Evolutionary conservation across 1,140 invertebrate species (phyloP).

Genomic region (Globodera rostochiensis): DNA sequence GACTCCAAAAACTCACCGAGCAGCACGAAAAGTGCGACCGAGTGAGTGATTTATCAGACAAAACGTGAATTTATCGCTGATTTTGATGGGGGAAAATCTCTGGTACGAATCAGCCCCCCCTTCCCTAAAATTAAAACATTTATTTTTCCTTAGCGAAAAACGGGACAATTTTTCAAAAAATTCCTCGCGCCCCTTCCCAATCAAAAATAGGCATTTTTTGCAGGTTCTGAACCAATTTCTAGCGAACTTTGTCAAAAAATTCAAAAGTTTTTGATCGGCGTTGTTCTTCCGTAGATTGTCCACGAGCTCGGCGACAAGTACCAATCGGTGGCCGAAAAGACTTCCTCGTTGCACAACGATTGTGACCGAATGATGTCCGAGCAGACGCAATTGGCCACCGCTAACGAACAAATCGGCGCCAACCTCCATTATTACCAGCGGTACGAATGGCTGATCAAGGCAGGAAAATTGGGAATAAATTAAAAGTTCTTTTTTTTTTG

Average conservation of each 20-base stretch:
- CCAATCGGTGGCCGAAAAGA: conserved; percentile 56
- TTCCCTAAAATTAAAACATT: too few relatives aligned
- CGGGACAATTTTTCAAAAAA: too few relatives aligned
- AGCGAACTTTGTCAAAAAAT: not conserved
- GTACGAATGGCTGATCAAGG: conserved; percentile 64
- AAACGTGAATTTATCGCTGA: not conserved
- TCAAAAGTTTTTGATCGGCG: conserved; percentile 1
- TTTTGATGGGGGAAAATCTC: conserved; percentile 13
- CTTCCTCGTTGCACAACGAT: conserved; percentile 61
- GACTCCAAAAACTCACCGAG: conserved; percentile 22
- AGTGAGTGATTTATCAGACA: conserved; percentile 22
- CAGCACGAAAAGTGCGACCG: conserved; percentile 35
- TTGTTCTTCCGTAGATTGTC: conserved; percentile 43
- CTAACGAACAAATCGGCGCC: conserved; percentile 59
- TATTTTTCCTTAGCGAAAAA: too few relatives aligned
- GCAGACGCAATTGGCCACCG: conserved; percentile 61
- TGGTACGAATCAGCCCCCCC: not conserved
- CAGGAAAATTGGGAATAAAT: not conserved
- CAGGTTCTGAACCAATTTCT: not conserved
- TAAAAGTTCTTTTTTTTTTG: not conserved
- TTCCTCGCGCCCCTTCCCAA: too few relatives aligned
- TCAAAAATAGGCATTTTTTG: not conserved
- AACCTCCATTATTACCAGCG: conserved; percentile 65
- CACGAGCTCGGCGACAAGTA: conserved; percentile 53
- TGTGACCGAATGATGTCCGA: conserved; percentile 62